phyloP scores from a whole-genome alignment of 2,113 vertebrate species.

The Daubentonia madagascariensis region DNA sequence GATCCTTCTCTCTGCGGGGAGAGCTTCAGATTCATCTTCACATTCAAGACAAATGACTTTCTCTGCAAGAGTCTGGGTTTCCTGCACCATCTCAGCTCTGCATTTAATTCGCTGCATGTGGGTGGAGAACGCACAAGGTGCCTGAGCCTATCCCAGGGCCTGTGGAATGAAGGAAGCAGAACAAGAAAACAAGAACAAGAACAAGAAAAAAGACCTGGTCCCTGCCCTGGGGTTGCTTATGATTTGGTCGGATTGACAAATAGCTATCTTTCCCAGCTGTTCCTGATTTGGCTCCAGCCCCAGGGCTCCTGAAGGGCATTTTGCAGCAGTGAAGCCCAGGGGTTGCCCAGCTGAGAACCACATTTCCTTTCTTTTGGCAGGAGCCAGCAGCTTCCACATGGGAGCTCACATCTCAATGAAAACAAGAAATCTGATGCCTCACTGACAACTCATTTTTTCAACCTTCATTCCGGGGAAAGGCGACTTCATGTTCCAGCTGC shows the following conservation, averaged over 20 bases:
- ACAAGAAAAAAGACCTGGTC: background rate
- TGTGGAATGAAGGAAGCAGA: background rate
- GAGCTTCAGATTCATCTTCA: background rate
- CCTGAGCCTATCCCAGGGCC: background rate
- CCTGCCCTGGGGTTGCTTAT: conserved; percentile 51
- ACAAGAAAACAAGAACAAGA: conserved; percentile 14
- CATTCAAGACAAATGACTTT: background rate
- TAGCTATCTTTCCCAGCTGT: conserved; percentile 52
- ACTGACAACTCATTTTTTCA: background rate
- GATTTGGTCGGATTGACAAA: conserved; percentile 64
- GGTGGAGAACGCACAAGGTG: background rate
- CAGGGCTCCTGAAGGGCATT: conserved; percentile 67
- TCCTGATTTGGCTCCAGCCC: conserved; percentile 66
- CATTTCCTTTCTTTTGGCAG: conserved; percentile 53
- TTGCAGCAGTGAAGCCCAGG: conserved; percentile 41
- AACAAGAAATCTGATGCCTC: background rate
- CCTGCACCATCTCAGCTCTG: background rate
- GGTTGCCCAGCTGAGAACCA: conserved; percentile 63
- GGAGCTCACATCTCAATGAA: conserved; percentile 44
- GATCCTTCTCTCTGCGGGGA: background rate
- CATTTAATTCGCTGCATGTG: background rate
- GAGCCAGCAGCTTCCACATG: background rate
- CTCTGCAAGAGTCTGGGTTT: background rate
- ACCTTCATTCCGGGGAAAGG: conserved; percentile 64
- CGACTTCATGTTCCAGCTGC: conserved; percentile 68